phyloP scores from a whole-genome alignment of 2,888 invertebrate genomes.

The Osedax frankpressi region DNA sequence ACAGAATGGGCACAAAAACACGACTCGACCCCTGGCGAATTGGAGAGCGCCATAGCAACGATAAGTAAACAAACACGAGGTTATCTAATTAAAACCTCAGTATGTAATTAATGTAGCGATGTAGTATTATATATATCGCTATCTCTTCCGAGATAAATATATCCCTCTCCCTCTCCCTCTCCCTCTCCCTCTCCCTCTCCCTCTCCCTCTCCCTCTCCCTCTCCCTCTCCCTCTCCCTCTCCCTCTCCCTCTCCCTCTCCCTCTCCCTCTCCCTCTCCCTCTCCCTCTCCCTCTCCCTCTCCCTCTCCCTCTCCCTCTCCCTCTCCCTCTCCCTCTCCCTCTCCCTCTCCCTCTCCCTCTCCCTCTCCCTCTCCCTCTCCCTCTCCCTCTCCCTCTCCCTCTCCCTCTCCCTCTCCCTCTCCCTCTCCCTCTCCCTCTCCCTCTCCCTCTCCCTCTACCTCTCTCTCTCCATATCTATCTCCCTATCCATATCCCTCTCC shows the following conservation, averaged over 20 bases:
- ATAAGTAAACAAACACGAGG: too few species aligned
- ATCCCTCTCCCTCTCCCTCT: too few species aligned
- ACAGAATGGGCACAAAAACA: too few species aligned
- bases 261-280: conserved; percentile 68
- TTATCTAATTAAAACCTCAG: too few species aligned
- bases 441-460: not conserved
- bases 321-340: conserved; percentile 7
- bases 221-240: conserved; percentile 10
- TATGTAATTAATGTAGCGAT: too few species aligned
- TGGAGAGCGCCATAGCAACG: too few species aligned
- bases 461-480: not conserved
- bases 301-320: conserved; percentile 49
- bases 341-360: not conserved
- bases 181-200: too few species aligned
- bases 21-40: too few species aligned
- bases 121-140: too few species aligned
- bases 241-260: not conserved
- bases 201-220: conserved; percentile 32
- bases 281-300: conserved; percentile 68
- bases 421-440: not conserved
- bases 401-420: not conserved
- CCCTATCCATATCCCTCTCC: not conserved
- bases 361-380: not conserved
- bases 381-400: not conserved
- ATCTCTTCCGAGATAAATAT: too few species aligned